Evolutionary conservation across 2,888 invertebrate genomes (phyloP).

Genomic region (Conops quadrifasciatus): DNA sequence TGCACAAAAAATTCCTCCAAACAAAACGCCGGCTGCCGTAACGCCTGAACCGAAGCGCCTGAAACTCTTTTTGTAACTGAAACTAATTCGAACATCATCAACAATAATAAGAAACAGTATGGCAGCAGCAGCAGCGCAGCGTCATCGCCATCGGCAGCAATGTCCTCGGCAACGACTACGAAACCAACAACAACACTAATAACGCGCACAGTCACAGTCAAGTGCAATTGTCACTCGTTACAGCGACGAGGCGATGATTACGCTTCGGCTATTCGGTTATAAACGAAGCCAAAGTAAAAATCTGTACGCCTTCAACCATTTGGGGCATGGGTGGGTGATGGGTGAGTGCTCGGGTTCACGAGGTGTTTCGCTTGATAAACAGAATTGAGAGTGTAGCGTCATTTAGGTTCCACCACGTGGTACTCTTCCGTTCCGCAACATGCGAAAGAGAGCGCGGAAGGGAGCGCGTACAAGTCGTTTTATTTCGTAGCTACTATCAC

Average conservation of each 20-base stretch:
- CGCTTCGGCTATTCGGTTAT: conserved; percentile 36
- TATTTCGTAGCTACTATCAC: no score
- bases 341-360: conserved; percentile 38
- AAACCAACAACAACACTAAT: conserved; percentile 30
- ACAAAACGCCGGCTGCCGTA: conserved; percentile 28
- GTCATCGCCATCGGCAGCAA: not conserved
- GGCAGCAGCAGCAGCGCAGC: conserved; percentile 16
- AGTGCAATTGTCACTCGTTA: conserved; percentile 38
- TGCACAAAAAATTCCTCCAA: not conserved
- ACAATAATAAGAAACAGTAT: conserved; percentile 42
- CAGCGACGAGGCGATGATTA: conserved; percentile 36
- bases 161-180: conserved; percentile 25
- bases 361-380: no score
- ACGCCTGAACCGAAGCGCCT: conserved; percentile 49
- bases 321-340: conserved; percentile 33
- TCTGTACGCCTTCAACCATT: conserved; percentile 51
- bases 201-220: conserved; percentile 32
- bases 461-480: no score
- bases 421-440: conserved; percentile 18
- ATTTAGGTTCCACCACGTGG: conserved; percentile 56
- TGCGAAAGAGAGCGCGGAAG: no score
- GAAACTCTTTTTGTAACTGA: conserved; percentile 59
- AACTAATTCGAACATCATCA: conserved; percentile 46
- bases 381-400: conserved; percentile 11
- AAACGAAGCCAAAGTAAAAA: conserved; percentile 42